These are phyloP conservation scores for Eueides isabella DNA, from an alignment of 1,140 invertebrate genomes.

Conservation along the genomic window DNA sequence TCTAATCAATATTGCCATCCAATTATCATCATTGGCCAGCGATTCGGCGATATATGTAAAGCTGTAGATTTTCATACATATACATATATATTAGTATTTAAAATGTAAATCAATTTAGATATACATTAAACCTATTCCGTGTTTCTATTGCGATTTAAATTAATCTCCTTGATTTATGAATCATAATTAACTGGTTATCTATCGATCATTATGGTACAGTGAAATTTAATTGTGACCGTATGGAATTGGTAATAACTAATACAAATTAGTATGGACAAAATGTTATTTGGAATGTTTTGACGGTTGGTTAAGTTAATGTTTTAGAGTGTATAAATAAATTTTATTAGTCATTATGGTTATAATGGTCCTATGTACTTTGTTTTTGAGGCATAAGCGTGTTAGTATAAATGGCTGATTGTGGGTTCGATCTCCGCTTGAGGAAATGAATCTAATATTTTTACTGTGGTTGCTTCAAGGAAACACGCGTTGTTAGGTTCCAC, in stretches of 20 bases:
- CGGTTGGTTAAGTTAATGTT: not conserved
- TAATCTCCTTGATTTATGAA: not conserved
- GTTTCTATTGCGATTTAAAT: not conserved
- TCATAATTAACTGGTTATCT: not conserved
- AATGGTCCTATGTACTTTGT: too few species aligned
- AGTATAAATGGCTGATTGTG: too few species aligned
- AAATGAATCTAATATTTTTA: too few species aligned
- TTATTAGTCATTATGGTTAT: not conserved
- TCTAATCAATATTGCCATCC: not conserved
- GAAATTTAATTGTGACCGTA: not conserved
- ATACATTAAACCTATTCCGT: not conserved
- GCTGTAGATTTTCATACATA: not conserved
- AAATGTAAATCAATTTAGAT: constrained; percentile 8
- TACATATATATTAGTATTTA: not conserved
- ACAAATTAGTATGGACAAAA: not conserved
- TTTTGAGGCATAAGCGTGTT: too few species aligned
- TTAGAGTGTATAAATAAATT: not conserved
- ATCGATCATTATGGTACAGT: not conserved
- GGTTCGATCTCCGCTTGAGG: too few species aligned
- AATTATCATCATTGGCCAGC: not conserved
- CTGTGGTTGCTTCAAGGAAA: too few species aligned
- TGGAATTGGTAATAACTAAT: not conserved
- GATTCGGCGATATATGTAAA: not conserved
- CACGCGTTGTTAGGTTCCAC: too few species aligned
- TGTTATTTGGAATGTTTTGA: not conserved